Percentiles rank a stretch among this genome's conserved stretches.
These are phyloP conservation scores for Drosophila suboccidentalis DNA, from an alignment of 2,888 invertebrate genomes.

Conservation along the genomic window DNA sequence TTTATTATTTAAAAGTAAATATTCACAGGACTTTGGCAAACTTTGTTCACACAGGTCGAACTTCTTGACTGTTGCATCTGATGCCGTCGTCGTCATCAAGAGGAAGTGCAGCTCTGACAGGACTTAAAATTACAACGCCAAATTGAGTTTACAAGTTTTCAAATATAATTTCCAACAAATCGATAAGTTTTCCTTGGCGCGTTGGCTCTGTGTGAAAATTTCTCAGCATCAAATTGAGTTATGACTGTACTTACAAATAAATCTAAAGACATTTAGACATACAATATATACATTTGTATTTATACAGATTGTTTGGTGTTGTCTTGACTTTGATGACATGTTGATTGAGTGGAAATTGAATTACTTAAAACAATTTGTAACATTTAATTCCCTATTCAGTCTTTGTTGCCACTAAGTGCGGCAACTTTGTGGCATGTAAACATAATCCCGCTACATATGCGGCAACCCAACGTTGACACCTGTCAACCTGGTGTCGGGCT, in stretches of 20 bases:
- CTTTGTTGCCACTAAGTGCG: slow-evolving; percentile 18
- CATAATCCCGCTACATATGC: slow-evolving; percentile 51
- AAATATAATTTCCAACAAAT: slow-evolving; percentile 78
- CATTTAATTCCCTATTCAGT: slow-evolving; percentile 56
- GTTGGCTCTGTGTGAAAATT: slow-evolving; percentile 44
- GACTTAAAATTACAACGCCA: slow-evolving; percentile 63
- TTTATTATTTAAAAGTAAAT: slow-evolving; percentile 75
- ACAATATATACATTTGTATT: neutral
- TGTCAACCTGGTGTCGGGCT: slow-evolving; percentile 43
- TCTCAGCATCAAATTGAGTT: slow-evolving; percentile 67
- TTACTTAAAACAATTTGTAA: slow-evolving; percentile 73
- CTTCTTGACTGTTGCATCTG: slow-evolving; percentile 66
- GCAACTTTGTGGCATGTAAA: slow-evolving; percentile 35
- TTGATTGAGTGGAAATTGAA: slow-evolving; percentile 69
- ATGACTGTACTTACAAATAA: slow-evolving; percentile 37
- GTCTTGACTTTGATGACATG: slow-evolving; percentile 39
- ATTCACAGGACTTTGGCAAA: slow-evolving; percentile 45
- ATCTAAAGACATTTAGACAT: neutral
- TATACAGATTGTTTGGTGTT: slow-evolving; percentile 12
- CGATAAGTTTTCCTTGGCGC: slow-evolving; percentile 72
- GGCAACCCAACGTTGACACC: slow-evolving; percentile 44
- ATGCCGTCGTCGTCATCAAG: slow-evolving; percentile 10
- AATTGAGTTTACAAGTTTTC: slow-evolving; percentile 78
- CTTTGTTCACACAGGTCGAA: slow-evolving; percentile 48
- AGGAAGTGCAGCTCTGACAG: slow-evolving; percentile 15